A percentile compares a stretch with the other conserved stretches of the same genome.
These are phyloP conservation scores for Saxidomus purpurata DNA, from an alignment of 1,140 invertebrate genomes.

Conservation along the genomic window DNA sequence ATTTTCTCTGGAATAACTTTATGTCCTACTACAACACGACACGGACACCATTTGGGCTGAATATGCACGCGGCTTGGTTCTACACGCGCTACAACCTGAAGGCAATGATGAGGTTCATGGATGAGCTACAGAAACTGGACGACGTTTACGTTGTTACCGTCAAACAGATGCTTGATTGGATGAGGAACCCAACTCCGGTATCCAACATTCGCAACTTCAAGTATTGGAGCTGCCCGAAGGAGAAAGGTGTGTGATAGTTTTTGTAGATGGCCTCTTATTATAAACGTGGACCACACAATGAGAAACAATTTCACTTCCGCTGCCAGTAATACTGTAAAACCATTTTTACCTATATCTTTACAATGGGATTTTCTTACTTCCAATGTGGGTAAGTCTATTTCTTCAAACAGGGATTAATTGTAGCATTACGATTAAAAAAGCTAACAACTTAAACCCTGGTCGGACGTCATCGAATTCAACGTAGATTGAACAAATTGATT, in stretches of 20 bases:
- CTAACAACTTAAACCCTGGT: too few relatives aligned
- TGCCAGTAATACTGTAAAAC: too few relatives aligned
- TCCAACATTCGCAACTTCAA: conserved; percentile 90
- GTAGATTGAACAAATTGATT: too few relatives aligned
- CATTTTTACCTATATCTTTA: too few relatives aligned
- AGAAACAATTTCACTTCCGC: too few relatives aligned
- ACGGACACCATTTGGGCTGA: conserved; percentile 78
- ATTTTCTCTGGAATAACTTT: conserved; percentile 75
- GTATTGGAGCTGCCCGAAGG: conserved; percentile 71
- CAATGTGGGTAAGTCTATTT: too few relatives aligned
- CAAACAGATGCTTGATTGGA: conserved; percentile 97
- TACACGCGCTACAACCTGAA: conserved; percentile 76
- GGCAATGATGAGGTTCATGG: conserved; percentile 96
- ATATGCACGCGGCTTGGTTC: conserved; percentile 81
- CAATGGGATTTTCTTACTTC: too few relatives aligned
- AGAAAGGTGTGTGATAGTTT: not conserved
- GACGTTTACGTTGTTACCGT: conserved; percentile 99
- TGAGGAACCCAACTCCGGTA: conserved; percentile 95
- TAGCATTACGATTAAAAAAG: too few relatives aligned
- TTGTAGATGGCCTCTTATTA: too few relatives aligned
- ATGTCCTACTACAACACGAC: conserved; percentile 94
- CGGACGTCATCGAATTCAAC: too few relatives aligned
- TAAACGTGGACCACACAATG: too few relatives aligned
- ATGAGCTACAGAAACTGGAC: conserved; percentile 95
- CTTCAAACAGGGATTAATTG: too few relatives aligned